A percentile compares a stretch with the other conserved stretches of the same genome.
phyloP scores from a whole-genome alignment of 2,888 invertebrate genomes.

The Orthonevra nobilis region DNA sequence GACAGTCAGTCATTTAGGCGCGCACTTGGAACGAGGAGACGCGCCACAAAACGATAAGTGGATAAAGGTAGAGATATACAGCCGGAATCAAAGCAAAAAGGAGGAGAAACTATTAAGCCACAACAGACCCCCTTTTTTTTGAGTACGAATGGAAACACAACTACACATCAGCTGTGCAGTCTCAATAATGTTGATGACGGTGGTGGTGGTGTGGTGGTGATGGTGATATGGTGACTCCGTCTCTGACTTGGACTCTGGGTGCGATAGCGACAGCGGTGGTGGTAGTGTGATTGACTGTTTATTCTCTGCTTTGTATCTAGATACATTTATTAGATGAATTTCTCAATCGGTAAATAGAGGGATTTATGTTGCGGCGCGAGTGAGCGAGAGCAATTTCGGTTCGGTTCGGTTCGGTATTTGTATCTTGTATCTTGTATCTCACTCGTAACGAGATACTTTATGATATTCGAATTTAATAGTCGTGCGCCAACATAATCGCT shows the following conservation, averaged over 20 bases:
- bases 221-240: background rate
- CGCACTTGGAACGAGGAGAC: background rate
- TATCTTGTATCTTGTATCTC: conserved; percentile 37
- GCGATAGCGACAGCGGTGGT: conserved; percentile 3
- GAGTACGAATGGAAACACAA: conserved; percentile 32
- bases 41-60: conserved; percentile 19
- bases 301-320: conserved; percentile 55
- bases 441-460: conserved; percentile 63
- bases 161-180: conserved; percentile 49
- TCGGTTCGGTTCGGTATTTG: background rate
- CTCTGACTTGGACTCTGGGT: no score
- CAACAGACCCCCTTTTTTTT: conserved; percentile 21
- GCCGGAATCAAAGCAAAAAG: conserved; percentile 9
- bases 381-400: no score
- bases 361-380: conserved; percentile 44
- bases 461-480: conserved; percentile 70
- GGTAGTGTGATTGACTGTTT: conserved; percentile 59
- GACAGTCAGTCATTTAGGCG: conserved; percentile 33
- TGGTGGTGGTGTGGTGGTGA: background rate
- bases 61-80: conserved; percentile 27
- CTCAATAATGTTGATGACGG: background rate
- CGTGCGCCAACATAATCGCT: conserved; percentile 71
- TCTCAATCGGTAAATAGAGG: conserved; percentile 60
- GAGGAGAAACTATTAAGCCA: conserved; percentile 22
- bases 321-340: conserved; percentile 69